These are phyloP conservation scores for Ephestia elutella DNA, from an alignment of 1,140 invertebrate species.

Conservation along the genomic window DNA sequence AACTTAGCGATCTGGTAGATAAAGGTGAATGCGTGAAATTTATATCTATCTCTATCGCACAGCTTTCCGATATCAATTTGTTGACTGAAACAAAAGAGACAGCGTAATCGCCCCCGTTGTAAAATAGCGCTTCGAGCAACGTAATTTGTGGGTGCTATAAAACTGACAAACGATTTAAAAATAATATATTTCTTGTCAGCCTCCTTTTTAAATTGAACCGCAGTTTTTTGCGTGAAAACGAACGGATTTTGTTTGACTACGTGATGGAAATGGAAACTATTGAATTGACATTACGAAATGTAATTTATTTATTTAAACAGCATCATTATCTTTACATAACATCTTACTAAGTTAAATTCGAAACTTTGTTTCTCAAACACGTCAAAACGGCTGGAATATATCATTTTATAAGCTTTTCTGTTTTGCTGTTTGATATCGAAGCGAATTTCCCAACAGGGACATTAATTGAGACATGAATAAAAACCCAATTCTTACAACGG, in stretches of 20 bases:
- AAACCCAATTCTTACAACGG: no score
- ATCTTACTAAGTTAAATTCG: no score
- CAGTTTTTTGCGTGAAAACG: not conserved
- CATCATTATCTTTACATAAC: no score
- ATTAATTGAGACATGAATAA: no score
- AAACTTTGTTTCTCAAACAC: no score
- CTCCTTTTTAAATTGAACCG: not conserved
- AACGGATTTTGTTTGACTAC: slow-evolving; percentile 15
- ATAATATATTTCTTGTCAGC: slow-evolving; percentile 4
- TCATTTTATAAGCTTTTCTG: no score
- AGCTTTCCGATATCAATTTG: slow-evolving; percentile 32
- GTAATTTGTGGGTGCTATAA: not conserved
- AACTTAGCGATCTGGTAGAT: slow-evolving; percentile 23
- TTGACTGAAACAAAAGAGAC: slow-evolving; percentile 24
- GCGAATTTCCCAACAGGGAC: no score
- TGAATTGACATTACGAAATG: no score
- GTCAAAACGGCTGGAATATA: no score
- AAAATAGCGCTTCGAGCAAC: slow-evolving; percentile 5
- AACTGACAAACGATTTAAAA: slow-evolving; percentile 5
- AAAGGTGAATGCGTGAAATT: slow-evolving; percentile 30
- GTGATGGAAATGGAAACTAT: no score
- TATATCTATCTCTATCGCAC: slow-evolving; percentile 41
- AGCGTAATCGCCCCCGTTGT: slow-evolving; percentile 9
- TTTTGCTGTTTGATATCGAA: no score
- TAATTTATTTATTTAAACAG: no score